These are phyloP conservation scores for Pelobates fuscus DNA, from an alignment of 2,113 vertebrate genomes.

Conservation along the genomic window DNA sequence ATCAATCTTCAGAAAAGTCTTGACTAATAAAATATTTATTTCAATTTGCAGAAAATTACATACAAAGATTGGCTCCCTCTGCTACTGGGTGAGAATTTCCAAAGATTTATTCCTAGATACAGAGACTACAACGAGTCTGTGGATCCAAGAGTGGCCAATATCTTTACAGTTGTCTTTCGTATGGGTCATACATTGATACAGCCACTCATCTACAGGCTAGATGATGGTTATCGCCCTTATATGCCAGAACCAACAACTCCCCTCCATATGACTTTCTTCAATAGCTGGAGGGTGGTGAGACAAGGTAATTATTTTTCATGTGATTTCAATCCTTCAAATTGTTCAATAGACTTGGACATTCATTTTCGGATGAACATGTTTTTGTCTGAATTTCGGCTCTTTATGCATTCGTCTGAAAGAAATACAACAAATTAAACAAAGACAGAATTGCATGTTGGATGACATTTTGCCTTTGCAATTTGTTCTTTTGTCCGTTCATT, in stretches of 20 bases:
- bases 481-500: too few relatives aligned
- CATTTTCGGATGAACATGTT: too few relatives aligned
- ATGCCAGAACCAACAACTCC: slow-evolving; percentile 62
- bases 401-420: neutral
- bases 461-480: too few relatives aligned
- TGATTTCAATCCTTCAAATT: too few relatives aligned
- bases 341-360: too few relatives aligned
- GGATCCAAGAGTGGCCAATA: slow-evolving; percentile 78
- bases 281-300: slow-evolving; percentile 79
- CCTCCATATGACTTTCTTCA: slow-evolving; percentile 75
- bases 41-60: slow-evolving; percentile 74
- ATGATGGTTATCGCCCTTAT: slow-evolving; percentile 62
- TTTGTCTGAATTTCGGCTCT: too few relatives aligned
- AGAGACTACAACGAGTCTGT: slow-evolving; percentile 67
- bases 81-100: slow-evolving; percentile 62
- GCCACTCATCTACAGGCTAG: slow-evolving; percentile 69
- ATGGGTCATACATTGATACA: slow-evolving; percentile 84
- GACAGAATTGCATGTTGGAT: neutral
- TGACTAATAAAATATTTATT: neutral
- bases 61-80: slow-evolving; percentile 82
- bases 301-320: slow-evolving; percentile 68
- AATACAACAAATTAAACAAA: neutral
- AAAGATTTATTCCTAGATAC: slow-evolving; percentile 66
- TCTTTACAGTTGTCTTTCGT: slow-evolving; percentile 86
- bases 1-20: neutral